Evolutionary conservation across 2,797 vertebrate species (phyloP).

Genomic region (Intellagama lesueurii): DNA sequence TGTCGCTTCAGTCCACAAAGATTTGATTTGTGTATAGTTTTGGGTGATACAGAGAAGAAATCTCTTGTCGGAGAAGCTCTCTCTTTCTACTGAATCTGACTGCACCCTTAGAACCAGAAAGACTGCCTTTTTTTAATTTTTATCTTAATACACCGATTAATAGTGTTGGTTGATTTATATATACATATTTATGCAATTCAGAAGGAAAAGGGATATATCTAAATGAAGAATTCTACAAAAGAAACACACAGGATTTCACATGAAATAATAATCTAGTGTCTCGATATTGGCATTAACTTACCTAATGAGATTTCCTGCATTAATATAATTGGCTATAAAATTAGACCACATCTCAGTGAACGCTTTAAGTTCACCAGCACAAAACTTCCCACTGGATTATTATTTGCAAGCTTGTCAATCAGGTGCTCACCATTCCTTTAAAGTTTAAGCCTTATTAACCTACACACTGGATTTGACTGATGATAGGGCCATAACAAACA

Average conservation of each 20-base stretch:
- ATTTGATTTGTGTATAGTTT: conserved; percentile 37
- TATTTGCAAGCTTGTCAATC: conserved; percentile 86
- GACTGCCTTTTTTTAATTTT: background rate
- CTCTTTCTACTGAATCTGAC: conserved; percentile 1
- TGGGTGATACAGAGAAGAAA: background rate
- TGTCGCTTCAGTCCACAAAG: conserved; percentile 29
- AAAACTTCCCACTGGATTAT: conserved; percentile 81
- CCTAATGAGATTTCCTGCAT: conserved; percentile 58
- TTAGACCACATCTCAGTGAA: conserved; percentile 70
- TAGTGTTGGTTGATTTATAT: background rate
- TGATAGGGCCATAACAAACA: conserved; percentile 82
- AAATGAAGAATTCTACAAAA: conserved; percentile 23
- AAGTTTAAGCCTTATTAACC: conserved; percentile 90
- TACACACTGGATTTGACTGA: conserved; percentile 85
- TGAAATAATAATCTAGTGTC: conserved; percentile 30
- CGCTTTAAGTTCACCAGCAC: conserved; percentile 76
- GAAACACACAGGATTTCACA: conserved; percentile 26
- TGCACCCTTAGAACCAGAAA: background rate
- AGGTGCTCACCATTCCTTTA: conserved; percentile 84
- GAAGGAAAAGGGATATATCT: background rate
- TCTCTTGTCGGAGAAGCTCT: background rate
- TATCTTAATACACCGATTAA: background rate
- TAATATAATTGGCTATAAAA: conserved; percentile 63
- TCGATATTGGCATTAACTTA: conserved; percentile 49
- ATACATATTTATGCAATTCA: background rate